Conservation (phyloP, 1,140 invertebrate species). For the Drosophila sechellia region DNA sequence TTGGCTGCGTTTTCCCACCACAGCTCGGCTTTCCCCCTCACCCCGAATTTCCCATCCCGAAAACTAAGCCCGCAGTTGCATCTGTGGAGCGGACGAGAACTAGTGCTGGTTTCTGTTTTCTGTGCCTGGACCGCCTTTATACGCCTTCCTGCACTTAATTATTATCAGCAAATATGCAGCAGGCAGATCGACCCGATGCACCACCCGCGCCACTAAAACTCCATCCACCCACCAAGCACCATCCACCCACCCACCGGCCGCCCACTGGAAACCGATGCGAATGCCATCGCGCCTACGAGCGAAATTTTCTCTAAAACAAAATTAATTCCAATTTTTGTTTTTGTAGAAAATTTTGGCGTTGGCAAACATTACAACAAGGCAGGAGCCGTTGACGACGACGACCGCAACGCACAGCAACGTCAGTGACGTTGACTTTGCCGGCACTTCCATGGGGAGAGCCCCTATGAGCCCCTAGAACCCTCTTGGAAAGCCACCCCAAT, state of each 20-base stretch:
- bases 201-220: slow-evolving; percentile 1
- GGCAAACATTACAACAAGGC: slow-evolving; percentile 65
- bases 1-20: slow-evolving; percentile 39
- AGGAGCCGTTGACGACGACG: slow-evolving; percentile 48
- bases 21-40: slow-evolving; percentile 1
- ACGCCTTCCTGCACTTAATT: slow-evolving; percentile 80
- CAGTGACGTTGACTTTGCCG: slow-evolving; percentile 72
- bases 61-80: slow-evolving; percentile 49
- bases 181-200: slow-evolving; percentile 32
- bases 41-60: slow-evolving; percentile 3
- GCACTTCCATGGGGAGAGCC: slow-evolving; percentile 32
- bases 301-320: slow-evolving; percentile 83
- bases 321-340: slow-evolving; percentile 82
- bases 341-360: slow-evolving; percentile 80
- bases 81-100: slow-evolving; percentile 23
- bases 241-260: not conserved
- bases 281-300: slow-evolving; percentile 59
- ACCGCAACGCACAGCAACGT: slow-evolving; percentile 40
- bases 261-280: slow-evolving; percentile 4
- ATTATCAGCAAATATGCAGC: slow-evolving; percentile 83
- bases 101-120: slow-evolving; percentile 13
- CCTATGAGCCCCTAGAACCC: slow-evolving; percentile 12
- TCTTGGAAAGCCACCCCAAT: slow-evolving; percentile 2
- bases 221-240: not conserved
- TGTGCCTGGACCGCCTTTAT: slow-evolving; percentile 62